These are phyloP conservation scores for Ptychadena robeensis DNA, from an alignment of 2,797 vertebrate species.

Conservation along the genomic window DNA sequence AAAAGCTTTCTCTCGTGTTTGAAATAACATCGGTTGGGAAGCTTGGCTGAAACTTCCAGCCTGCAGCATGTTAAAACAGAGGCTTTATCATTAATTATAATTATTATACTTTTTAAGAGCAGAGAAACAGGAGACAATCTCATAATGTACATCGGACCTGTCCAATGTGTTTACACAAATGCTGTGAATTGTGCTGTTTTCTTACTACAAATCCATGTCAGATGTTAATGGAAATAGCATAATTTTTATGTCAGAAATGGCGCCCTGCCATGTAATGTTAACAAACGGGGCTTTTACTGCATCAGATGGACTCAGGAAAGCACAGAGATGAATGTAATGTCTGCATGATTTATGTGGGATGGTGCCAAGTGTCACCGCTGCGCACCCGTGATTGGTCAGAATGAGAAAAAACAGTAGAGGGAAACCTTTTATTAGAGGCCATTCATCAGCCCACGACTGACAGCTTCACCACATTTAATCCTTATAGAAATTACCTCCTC, in stretches of 20 bases:
- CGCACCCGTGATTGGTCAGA: slow-evolving; percentile 63
- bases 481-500: slow-evolving; percentile 65
- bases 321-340: slow-evolving; percentile 61
- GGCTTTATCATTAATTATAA: slow-evolving; percentile 75
- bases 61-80: slow-evolving; percentile 60
- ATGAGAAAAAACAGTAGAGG: slow-evolving; percentile 62
- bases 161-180: slow-evolving; percentile 75
- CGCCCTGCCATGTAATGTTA: slow-evolving; percentile 73
- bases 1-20: slow-evolving; percentile 68
- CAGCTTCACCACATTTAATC: slow-evolving; percentile 56
- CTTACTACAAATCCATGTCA: slow-evolving; percentile 76
- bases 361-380: slow-evolving; percentile 63
- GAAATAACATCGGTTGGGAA: slow-evolving; percentile 69
- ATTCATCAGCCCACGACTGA: slow-evolving; percentile 64
- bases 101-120: slow-evolving; percentile 73
- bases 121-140: slow-evolving; percentile 68
- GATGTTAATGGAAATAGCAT: slow-evolving; percentile 80
- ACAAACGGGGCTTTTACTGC: slow-evolving; percentile 66
- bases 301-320: slow-evolving; percentile 57
- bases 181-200: slow-evolving; percentile 70
- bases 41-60: slow-evolving; percentile 44
- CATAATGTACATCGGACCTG: slow-evolving; percentile 62
- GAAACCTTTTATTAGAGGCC: slow-evolving; percentile 38
- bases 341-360: slow-evolving; percentile 61
- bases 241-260: slow-evolving; percentile 74